phyloP scores from a whole-genome alignment of 1,140 invertebrate genomes.

The Dreissena rostriformis region DNA sequence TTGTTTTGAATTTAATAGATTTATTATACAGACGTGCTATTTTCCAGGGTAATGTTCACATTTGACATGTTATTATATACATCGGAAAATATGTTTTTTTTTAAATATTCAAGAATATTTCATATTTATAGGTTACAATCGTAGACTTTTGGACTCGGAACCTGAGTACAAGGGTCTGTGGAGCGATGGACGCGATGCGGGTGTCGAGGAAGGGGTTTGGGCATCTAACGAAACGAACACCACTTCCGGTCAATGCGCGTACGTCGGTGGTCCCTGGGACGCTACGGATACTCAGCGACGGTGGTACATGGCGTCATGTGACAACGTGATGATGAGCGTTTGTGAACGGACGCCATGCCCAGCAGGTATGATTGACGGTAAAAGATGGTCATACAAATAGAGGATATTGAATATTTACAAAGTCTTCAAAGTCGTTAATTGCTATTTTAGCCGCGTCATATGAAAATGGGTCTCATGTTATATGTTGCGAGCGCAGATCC shows the following conservation, averaged over 20 bases:
- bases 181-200: constrained; percentile 30
- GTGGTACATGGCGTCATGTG: constrained; percentile 50
- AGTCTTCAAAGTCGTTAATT: no score
- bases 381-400: no score
- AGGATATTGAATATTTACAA: no score
- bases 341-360: constrained; percentile 46
- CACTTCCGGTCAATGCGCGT: constrained; percentile 11
- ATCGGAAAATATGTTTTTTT: not conserved
- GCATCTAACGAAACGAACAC: constrained; percentile 17
- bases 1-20: not conserved
- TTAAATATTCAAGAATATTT: not conserved
- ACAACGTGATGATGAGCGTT: constrained; percentile 34
- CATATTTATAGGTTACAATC: not conserved
- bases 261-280: not conserved
- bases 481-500: no score
- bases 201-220: constrained; percentile 44
- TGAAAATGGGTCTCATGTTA: no score
- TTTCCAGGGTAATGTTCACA: not conserved
- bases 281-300: not conserved
- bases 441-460: no score
- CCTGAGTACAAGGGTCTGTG: not conserved
- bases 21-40: not conserved
- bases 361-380: not conserved
- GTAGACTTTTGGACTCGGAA: not conserved
- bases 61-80: not conserved